Evolutionary conservation across 2,797 vertebrate genomes (phyloP).

Genomic region (Nyctibius grandis): DNA sequence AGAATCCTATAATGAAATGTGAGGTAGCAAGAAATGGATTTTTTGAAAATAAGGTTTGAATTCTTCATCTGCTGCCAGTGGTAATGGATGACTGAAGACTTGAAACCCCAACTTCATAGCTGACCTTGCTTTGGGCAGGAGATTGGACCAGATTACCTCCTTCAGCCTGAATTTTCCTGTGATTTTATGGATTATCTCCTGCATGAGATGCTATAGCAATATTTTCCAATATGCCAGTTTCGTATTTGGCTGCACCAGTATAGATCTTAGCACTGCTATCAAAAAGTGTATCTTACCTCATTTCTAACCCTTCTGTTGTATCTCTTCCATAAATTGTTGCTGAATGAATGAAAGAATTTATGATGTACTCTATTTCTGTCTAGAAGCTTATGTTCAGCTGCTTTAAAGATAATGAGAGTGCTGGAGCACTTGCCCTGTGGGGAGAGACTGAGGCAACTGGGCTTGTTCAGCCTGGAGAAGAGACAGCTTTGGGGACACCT

Average conservation of each 20-base stretch:
- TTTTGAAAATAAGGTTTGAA: background rate
- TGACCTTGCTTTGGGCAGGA: background rate
- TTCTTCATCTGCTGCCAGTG: background rate
- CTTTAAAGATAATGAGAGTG: background rate
- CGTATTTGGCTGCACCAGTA: background rate
- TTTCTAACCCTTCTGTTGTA: background rate
- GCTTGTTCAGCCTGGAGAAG: background rate
- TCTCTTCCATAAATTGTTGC: background rate
- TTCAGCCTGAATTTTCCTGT: background rate
- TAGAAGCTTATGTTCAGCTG: background rate
- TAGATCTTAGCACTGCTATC: background rate
- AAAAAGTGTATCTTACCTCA: background rate
- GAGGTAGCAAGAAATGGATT: background rate
- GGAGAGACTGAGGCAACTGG: background rate
- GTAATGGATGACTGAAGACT: background rate
- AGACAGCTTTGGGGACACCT: background rate
- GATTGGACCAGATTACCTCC: background rate
- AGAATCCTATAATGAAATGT: conserved; percentile 5
- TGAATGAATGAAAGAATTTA: background rate
- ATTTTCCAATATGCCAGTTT: background rate
- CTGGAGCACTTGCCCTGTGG: background rate
- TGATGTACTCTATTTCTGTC: background rate
- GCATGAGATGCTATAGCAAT: background rate
- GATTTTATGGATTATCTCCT: background rate
- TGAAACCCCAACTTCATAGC: background rate